Evolutionary conservation across 2,888 invertebrate genomes (phyloP), one percentile per base, ranked within the genome.

Genomic region (Hoplodrina blanda): DNA sequence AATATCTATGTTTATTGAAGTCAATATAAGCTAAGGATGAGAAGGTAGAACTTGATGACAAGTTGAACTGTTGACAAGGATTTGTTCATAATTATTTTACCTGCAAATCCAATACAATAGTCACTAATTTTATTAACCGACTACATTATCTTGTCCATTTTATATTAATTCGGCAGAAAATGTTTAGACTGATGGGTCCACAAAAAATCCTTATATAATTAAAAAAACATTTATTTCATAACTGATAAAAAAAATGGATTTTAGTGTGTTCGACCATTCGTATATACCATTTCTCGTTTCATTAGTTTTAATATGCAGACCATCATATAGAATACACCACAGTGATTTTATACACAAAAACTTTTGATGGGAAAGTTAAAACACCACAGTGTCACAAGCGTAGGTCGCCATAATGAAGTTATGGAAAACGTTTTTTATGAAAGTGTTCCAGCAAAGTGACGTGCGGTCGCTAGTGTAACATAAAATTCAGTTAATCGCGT

Each of bases 401-500:
- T 41, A 17, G 11, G 19, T 63, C 10, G 41, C 30, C 17, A 71
- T 62, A 81, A 76, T 49, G 15, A 67, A 81, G 66, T 81, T 67
- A 71, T 76, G 63, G 60, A 61, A 76, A 76, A 57, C 50, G 25
- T 71, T 67, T 75, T 62, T 57, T 64, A 53, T 46, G 66, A 78
- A 67, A 57, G 62, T 70, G 50, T 66, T 17, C 44, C 17, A 46
- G 19, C 44, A 46, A 55, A 65, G 73, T 65, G 72, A 73, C 76
- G 75, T 72, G 61, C 61, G 78, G 67, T 59, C 63, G 64, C 72
- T 54, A 57, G 80, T 63, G 73, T 71, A 69, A 73, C 76, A 84
- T 85, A 83, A 85, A 81, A 84, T 80, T 84, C 78, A 78, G 79
- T 85, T 85, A 83, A 84, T 81, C 81, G 76, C 55, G 69, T 76